These are phyloP conservation scores for Acanthiza pusilla DNA, from an alignment of 2,797 vertebrate species.

Conservation along the genomic window DNA sequence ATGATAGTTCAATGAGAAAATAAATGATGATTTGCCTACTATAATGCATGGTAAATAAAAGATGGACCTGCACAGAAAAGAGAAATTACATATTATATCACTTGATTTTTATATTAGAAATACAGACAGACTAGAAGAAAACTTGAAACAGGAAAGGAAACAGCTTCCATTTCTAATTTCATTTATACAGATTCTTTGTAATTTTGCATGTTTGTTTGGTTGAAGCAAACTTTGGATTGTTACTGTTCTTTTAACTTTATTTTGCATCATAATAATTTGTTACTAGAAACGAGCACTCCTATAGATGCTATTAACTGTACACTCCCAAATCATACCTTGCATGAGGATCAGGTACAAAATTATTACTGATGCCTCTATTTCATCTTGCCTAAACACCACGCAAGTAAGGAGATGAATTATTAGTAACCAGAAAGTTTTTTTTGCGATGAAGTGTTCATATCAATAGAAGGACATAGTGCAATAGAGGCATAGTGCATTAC, in stretches of 20 bases:
- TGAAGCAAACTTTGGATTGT: background rate
- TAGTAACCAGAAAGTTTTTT: background rate
- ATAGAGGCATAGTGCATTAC: background rate
- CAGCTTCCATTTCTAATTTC: background rate
- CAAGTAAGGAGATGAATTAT: background rate
- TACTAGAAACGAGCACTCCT: background rate
- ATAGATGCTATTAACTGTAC: background rate
- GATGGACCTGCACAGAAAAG: conserved; percentile 29
- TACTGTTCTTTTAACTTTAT: background rate
- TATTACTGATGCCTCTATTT: background rate
- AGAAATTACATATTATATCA: background rate
- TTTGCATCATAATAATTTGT: background rate
- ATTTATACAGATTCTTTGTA: background rate
- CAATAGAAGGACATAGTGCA: background rate
- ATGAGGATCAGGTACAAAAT: background rate
- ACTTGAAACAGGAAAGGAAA: background rate
- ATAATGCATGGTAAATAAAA: conserved; percentile 72
- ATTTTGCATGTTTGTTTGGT: background rate
- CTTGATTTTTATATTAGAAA: conserved; percentile 50
- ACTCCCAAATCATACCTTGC: background rate
- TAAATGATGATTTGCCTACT: conserved; percentile 68
- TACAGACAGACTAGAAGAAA: background rate
- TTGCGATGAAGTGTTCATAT: background rate
- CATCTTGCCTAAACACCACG: background rate
- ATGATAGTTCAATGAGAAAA: conserved; percentile 71